Base-by-base conservation (phyloP, 1,140 invertebrate genomes). In the Drosophila suzukii region DNA sequence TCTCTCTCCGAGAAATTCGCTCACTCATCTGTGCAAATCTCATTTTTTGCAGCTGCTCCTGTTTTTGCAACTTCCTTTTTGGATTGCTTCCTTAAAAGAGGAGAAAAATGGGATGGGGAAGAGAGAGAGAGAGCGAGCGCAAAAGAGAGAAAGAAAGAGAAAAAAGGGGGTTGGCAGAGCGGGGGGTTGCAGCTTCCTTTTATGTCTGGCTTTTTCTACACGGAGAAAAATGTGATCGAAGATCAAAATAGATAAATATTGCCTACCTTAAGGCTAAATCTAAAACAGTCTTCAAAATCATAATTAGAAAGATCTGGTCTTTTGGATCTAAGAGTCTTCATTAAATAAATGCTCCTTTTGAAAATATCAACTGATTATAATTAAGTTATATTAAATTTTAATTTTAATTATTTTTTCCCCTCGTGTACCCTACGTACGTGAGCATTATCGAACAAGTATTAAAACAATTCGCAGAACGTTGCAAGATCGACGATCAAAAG, bases 21-120 rank as follows among this genome's bases (percentile, higher is more conserved):
- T 59, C 27, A 24, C 60, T 63, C 55, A 60, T 34, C 20, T 43
- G 60, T 34, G 55, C 60, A 43, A 60, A 13, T 63, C 60, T 43
- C 60, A 53, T 43, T 39, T 39, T 20, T 30, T 5, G 71, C 60
- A 43, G 43, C 47, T 75, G 65, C 61, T 83, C 70, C 79, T 82
- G 58, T 67, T 72, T 84, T 71, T 61, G 76, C 56, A 61, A 66
- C 59, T 88, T 79, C 79, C 83, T 79, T 83, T 86, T 86, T 65
- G 36, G 47, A 43, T 55, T 65, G 82, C 71, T 65, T 79, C 72
- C 72, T 55, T 58, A 41, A 58, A 57, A 55, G 49, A 15, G 20
- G 44, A 24, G 36, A 44, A 15, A 36, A 63, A n/a, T 17, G 36
- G 34, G 36, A 12, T 15, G 12, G 44, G 27, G 15, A 10, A 20